A percentile compares a stretch with the other conserved stretches of the same genome.
Evolutionary conservation across 2,113 vertebrate species (phyloP).

Genomic region (Terrapene triunguis): DNA sequence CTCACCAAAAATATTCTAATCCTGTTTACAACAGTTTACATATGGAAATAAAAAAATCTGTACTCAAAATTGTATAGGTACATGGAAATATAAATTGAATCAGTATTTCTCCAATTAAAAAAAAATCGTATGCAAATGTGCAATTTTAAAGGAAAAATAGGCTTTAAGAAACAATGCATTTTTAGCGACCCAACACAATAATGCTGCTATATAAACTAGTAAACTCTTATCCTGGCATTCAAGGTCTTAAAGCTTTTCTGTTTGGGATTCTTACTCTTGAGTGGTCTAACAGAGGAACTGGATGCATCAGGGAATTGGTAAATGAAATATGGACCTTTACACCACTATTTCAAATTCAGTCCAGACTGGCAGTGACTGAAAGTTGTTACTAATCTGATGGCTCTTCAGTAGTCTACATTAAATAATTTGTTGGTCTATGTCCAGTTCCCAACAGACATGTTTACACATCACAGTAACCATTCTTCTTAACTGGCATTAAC

Average conservation of each 20-base stretch:
- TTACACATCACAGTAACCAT: fast-evolving
- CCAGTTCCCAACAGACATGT: neutral
- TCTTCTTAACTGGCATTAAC: neutral
- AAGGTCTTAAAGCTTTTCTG: neutral
- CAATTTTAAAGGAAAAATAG: neutral
- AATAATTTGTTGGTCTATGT: neutral
- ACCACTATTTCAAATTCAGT: neutral
- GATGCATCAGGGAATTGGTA: neutral
- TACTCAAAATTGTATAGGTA: neutral
- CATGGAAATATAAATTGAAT: neutral
- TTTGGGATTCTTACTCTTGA: neutral
- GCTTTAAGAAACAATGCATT: neutral
- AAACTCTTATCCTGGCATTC: neutral
- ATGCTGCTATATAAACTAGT: neutral
- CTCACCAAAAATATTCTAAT: neutral
- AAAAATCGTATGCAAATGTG: neutral
- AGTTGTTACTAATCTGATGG: neutral
- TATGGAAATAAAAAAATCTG: neutral
- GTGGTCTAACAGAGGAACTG: neutral
- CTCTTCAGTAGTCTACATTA: neutral
- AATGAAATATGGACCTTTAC: neutral
- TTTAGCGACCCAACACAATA: neutral
- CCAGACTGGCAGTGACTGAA: neutral
- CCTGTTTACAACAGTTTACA: neutral
- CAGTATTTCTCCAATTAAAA: neutral